A percentile compares a stretch with the other conserved stretches of the same genome.
Evolutionary conservation across 2,113 vertebrate genomes (phyloP).

Genomic region (Bufo gargarizans): DNA sequence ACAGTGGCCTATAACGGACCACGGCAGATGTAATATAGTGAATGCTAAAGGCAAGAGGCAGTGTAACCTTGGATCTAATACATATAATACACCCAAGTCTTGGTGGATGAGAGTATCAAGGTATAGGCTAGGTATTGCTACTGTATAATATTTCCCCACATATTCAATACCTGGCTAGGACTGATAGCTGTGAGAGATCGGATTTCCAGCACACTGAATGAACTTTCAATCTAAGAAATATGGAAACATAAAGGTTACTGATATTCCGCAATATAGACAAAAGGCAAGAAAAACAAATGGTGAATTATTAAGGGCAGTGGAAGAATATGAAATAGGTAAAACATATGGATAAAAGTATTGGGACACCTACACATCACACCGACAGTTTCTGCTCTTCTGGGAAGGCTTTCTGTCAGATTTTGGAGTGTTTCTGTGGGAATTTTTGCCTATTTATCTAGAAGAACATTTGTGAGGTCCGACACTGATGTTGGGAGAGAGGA

Average conservation of each 20-base stretch:
- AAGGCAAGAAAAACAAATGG: not conserved
- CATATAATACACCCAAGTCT: not conserved
- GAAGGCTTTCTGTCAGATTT: too few relatives aligned
- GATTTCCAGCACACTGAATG: constrained; percentile 70
- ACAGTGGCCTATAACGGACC: not conserved
- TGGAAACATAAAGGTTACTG: not conserved
- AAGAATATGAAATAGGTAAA: not conserved
- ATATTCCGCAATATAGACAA: not conserved
- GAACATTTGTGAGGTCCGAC: too few relatives aligned
- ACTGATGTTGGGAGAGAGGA: too few relatives aligned
- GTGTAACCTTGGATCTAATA: not conserved
- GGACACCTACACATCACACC: too few relatives aligned
- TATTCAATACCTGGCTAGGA: constrained; percentile 65
- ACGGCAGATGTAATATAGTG: not conserved
- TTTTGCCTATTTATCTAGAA: too few relatives aligned
- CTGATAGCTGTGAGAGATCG: constrained; percentile 64
- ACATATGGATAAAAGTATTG: not conserved
- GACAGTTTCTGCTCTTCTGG: too few relatives aligned
- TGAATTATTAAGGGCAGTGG: not conserved
- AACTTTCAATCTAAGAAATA: constrained; percentile 64
- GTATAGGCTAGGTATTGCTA: not conserved
- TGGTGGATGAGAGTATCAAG: not conserved
- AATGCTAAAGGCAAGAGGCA: not conserved
- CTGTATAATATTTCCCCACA: not conserved
- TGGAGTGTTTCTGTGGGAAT: too few relatives aligned